Evolutionary conservation across 2,113 vertebrate genomes (phyloP).

Genomic region (Neoarius graeffei): DNA sequence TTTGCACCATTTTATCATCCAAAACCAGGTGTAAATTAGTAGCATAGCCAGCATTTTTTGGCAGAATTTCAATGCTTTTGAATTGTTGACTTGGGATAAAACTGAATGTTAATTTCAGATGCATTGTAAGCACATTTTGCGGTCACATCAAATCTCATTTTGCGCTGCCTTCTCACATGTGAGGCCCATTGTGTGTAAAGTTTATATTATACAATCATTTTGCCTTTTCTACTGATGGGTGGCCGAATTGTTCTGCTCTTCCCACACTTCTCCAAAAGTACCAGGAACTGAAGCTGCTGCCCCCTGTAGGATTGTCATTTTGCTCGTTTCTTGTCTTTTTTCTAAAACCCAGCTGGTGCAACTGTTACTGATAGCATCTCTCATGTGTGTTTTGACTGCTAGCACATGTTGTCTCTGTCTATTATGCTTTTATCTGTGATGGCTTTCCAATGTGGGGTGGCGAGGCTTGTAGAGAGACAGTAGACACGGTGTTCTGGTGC

Average conservation of each 20-base stretch:
- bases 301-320: slow-evolving; percentile 4
- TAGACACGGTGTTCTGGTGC: slow-evolving; percentile 22
- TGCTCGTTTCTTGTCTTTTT: slow-evolving; percentile 2
- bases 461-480: slow-evolving; percentile 32
- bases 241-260: neutral
- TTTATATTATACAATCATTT: neutral
- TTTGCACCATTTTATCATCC: neutral
- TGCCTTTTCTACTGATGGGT: neutral
- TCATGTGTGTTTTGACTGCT: slow-evolving; percentile 58
- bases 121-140: neutral
- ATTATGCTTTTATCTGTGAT: slow-evolving; percentile 54
- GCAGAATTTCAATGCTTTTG: neutral
- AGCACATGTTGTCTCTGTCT: slow-evolving; percentile 53
- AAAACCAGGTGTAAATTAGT: neutral
- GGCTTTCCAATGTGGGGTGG: slow-evolving; percentile 40
- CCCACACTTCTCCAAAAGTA: neutral
- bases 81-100: neutral
- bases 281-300: neutral
- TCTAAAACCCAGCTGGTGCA: slow-evolving; percentile 30
- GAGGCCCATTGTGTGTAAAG: too few species aligned
- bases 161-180: neutral
- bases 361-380: slow-evolving; percentile 56
- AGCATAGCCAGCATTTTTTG: neutral
- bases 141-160: neutral
- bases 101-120: neutral